Conservation (phyloP, 2,797 vertebrate genomes). For the Syndactyla subalaris region DNA sequence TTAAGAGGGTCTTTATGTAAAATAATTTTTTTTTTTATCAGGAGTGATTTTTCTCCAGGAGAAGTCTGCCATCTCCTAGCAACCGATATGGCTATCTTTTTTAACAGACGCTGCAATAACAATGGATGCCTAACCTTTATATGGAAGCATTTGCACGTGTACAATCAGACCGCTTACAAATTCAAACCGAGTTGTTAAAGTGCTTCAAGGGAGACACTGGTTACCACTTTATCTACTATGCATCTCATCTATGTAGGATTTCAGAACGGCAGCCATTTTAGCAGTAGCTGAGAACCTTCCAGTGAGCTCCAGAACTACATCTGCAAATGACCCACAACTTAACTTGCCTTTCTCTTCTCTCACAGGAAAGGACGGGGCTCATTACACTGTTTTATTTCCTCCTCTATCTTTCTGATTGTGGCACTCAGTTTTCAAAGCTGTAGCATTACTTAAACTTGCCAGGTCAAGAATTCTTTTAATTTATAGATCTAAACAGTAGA, state of each 20-base stretch:
- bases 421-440: not conserved
- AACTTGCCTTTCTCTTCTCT: not conserved
- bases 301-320: not conserved
- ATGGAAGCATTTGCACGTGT: slow-evolving; percentile 74
- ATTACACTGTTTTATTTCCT: not conserved
- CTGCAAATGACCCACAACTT: not conserved
- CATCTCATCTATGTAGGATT: slow-evolving; percentile 8
- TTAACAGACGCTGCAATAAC: slow-evolving; percentile 68
- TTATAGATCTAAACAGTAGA: not conserved
- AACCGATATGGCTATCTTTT: slow-evolving; percentile 78
- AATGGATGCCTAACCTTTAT: slow-evolving; percentile 71
- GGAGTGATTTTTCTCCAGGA: slow-evolving; percentile 76
- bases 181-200: slow-evolving; percentile 72
- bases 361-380: not conserved
- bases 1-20: slow-evolving; percentile 80
- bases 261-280: slow-evolving; percentile 37
- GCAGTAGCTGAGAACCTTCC: not conserved
- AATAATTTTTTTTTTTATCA: slow-evolving; percentile 68
- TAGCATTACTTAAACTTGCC: not conserved
- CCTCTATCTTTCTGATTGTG: not conserved
- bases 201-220: slow-evolving; percentile 51
- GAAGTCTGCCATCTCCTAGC: slow-evolving; percentile 78
- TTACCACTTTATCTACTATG: not conserved
- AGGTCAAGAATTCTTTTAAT: not conserved
- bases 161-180: slow-evolving; percentile 59